phyloP scores from a whole-genome alignment of 1,140 invertebrate species.

The Philopotamus ludificatus region DNA sequence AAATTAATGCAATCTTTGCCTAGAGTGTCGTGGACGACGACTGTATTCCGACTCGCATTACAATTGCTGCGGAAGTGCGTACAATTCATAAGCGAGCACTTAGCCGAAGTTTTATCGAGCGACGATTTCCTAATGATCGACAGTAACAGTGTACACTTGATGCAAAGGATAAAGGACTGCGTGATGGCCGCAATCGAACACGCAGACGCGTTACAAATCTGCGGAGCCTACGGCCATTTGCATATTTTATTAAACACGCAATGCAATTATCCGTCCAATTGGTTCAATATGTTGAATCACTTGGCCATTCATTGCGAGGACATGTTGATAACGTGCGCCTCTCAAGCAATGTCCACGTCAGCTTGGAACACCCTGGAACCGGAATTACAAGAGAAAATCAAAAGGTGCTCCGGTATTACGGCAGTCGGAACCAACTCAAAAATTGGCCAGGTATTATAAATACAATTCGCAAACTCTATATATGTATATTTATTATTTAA shows the following conservation, averaged over 20 bases:
- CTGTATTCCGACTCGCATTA: conserved; percentile 10
- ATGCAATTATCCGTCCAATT: neutral
- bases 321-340: conserved; percentile 9
- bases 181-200: conserved; percentile 15
- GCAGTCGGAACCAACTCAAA: conserved; percentile 9
- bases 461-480: neutral
- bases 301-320: conserved; percentile 20
- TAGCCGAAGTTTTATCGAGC: conserved; percentile 8
- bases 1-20: conserved; percentile 9
- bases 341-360: conserved; percentile 18
- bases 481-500: neutral
- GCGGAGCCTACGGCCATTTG: conserved; percentile 14
- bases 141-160: neutral
- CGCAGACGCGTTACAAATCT: conserved; percentile 13
- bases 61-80: conserved; percentile 8
- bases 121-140: neutral
- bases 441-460: conserved; percentile 9
- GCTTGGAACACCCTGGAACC: conserved; percentile 15
- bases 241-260: neutral
- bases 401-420: conserved; percentile 4
- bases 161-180: neutral
- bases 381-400: conserved; percentile 12
- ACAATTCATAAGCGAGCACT: conserved; percentile 5
- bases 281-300: neutral
- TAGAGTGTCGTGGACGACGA: conserved; percentile 10